Percentiles rank a stretch among this genome's conserved stretches.
phyloP scores from a whole-genome alignment of 2,113 vertebrate species.

The Phyllostomus hastatus region DNA sequence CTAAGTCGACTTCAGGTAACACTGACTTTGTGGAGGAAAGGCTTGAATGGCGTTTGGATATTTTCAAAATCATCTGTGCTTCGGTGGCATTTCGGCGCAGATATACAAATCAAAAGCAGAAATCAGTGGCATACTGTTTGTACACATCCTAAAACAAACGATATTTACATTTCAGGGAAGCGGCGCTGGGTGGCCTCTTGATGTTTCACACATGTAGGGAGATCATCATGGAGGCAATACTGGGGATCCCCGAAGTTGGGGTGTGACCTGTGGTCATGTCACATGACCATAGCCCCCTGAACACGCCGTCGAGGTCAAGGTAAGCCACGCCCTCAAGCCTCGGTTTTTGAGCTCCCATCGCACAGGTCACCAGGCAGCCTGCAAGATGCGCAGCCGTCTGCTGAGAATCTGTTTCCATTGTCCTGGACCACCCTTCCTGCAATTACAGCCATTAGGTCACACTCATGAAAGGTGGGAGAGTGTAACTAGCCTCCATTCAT shows the following conservation, averaged over 20 bases:
- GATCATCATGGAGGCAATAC: background rate
- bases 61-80: background rate
- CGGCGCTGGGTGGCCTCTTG: background rate
- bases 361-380: background rate
- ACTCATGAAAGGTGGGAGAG: background rate
- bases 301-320: background rate
- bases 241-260: background rate
- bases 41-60: background rate
- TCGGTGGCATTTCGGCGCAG: background rate
- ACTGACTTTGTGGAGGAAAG: background rate
- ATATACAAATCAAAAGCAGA: background rate
- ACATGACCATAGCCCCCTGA: background rate
- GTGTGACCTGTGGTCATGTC: background rate
- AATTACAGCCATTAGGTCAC: background rate
- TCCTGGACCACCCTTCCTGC: background rate
- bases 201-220: too few species aligned
- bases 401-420: background rate
- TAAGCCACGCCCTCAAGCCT: background rate
- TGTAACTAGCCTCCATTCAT: background rate
- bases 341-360: background rate
- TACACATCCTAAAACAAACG: background rate
- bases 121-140: background rate
- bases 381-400: background rate
- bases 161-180: background rate
- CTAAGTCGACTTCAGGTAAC: conserved; percentile 1